Evolutionary conservation across 1,140 invertebrate species (phyloP), one percentile per base, ranked within the genome.

Genomic region (Oryctes rhinoceros): DNA sequence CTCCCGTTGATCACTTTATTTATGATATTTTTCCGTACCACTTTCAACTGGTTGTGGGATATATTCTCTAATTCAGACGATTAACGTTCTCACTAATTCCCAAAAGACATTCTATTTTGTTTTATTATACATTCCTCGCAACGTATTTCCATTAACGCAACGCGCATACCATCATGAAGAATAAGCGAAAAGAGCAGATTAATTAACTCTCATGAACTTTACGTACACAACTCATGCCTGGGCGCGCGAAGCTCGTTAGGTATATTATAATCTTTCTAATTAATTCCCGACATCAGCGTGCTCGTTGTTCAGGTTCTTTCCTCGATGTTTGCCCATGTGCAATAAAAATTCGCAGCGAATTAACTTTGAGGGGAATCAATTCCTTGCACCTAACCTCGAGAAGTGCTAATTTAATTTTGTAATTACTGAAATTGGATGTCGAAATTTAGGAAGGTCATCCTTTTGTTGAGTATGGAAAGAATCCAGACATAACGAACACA

Each of bases 141-240:
- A 53, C 4, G 49, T 35, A 71, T 71, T 71, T 71, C 24, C 24
- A 71, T 24, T 71, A 71, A 35, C 35, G 35, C 24, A 1, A 10
- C 20, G 11, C 18, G 9, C 20, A 71, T 13, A 71, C 24, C 65
- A 24, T 59, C 10, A 6, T 59, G 5, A 59, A n/a, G 7, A 3
- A 10, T 24, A 24, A 71, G 9, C 18, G 65, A 71, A 35, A 71
- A 35, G 5, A 71, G 65, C 3, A 71, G 35, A 71, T 71, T 71
- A 71, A 71, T 71, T 71, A 71, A 71, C 65, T 71, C 65, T 35
- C 20, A 71, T 0, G 24, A 71, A 71, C 18, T 71, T 44, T 44
- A 44, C 37, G 35, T 35, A 71, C 65, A 71, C 65, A 9, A 71
- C 24, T 71, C 65, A 20, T 67, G 18, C 62, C 24, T 67, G 24